These are phyloP conservation scores for Aporrectodea caliginosa DNA, from an alignment of 1,140 invertebrate species.

Conservation along the genomic window DNA sequence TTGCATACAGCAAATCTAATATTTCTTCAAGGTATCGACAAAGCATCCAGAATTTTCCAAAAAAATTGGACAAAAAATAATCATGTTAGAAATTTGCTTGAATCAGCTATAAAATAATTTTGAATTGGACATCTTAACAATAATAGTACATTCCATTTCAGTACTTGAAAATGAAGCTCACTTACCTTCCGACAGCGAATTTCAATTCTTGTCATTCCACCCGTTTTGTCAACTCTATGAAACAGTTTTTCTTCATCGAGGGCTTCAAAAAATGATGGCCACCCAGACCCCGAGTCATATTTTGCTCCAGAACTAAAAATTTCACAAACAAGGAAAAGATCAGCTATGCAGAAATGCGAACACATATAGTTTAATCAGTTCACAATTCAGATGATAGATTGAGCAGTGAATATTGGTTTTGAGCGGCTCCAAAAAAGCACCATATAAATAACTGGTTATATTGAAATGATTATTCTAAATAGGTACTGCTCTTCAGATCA, in stretches of 20 bases:
- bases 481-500: background rate
- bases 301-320: constrained; percentile 71
- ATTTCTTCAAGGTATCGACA: background rate
- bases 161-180: background rate
- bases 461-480: background rate
- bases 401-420: background rate
- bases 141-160: background rate
- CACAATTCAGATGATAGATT: background rate
- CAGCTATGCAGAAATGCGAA: background rate
- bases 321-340: constrained; percentile 1
- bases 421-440: background rate
- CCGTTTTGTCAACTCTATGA: constrained; percentile 33
- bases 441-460: too few relatives aligned
- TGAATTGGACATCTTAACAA: background rate
- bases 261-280: constrained; percentile 92
- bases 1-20: background rate
- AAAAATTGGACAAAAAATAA: background rate
- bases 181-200: constrained; percentile 39
- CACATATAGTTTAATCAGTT: background rate
- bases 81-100: constrained; percentile 2
- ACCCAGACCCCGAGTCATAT: constrained; percentile 89
- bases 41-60: background rate
- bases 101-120: background rate
- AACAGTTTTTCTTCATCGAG: constrained; percentile 56
- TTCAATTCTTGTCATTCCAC: constrained; percentile 39